Evolutionary conservation across 2,888 invertebrate species (phyloP), one percentile per base, ranked within the genome.

Genomic region (Stratiomys singularior): DNA sequence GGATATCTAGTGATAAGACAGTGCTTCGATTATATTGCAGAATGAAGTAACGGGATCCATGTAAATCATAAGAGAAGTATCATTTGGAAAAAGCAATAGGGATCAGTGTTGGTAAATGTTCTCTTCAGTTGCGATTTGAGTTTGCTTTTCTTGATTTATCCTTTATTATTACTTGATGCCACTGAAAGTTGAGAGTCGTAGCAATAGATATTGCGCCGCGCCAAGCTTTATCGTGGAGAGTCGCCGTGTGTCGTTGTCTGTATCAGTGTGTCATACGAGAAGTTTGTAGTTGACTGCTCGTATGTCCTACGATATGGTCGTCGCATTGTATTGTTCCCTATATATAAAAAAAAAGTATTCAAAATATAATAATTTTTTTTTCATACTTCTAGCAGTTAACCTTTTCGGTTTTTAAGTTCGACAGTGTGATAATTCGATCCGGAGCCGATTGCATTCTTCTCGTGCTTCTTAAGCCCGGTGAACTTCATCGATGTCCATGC

Each of bases 261-360:
- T 46, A 37, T 27, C 64, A 9, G 23, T 44, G 67, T 44, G 67
- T 44, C 21, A 30, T 56, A 46, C 46, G 58, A 23, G 23, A 28
- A 30, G 37, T 18, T 18, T 23, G 60, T 74, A 74, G 74, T 74
- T 58, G 60, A 23, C 15, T 58, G 37, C 58, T 58, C 37, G 74
- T 60, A 60, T 74, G 25, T 27, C 74, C 58, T 37, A 44, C 74
- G 74, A 74, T 37, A 74, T 74, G 60, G 58, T 74, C 60, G 58
- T 74, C 74, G 60, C 60, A 74, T 74, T 74, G 74, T 60, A 60
- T 30, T 30, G 56, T 52, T 23, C 23, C 25, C 47, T 27, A 47
- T 71, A 13, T 47, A n/a, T 27, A 46, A 25, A 25, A n/a, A 46
- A 27, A 47, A 71, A 46, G 44, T 37, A 37, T 67, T 44, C 11